A percentile compares a stretch with the other conserved stretches of the same genome.
phyloP scores from a whole-genome alignment of 2,797 vertebrate genomes.

The Scolopax rusticola region DNA sequence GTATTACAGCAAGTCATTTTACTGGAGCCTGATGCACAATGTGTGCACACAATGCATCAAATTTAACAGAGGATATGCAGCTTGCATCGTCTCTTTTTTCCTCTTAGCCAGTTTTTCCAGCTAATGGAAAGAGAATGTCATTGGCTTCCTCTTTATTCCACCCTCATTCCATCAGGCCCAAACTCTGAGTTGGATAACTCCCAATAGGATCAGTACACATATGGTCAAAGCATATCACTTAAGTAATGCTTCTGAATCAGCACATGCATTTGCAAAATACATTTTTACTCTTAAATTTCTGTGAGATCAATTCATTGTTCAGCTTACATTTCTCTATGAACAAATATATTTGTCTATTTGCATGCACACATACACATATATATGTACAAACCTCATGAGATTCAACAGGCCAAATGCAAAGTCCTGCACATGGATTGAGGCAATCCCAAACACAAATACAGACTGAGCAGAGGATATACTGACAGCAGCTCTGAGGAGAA shows the following conservation, averaged over 20 bases:
- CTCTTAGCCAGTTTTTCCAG: conserved; percentile 42
- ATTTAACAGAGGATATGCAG: neutral
- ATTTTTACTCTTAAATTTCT: neutral
- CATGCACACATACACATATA: too few relatives aligned
- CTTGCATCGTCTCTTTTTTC: neutral
- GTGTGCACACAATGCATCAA: neutral
- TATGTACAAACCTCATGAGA: neutral
- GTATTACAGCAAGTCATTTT: neutral
- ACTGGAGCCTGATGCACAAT: neutral
- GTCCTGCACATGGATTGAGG: neutral
- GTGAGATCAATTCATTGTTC: neutral
- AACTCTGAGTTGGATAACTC: neutral
- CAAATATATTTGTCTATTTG: neutral
- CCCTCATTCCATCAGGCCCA: conserved; percentile 24
- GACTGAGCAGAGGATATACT: neutral
- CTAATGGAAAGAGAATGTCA: conserved; percentile 48
- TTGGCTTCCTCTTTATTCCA: conserved; percentile 43
- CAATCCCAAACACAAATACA: neutral
- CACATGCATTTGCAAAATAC: neutral
- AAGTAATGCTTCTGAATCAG: conserved; percentile 32
- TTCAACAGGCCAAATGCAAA: neutral
- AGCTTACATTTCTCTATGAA: neutral
- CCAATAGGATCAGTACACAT: neutral
- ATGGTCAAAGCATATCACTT: conserved; percentile 1
- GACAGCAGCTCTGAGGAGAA: neutral